phyloP scores from a whole-genome alignment of 2,113 vertebrate genomes.

The Phalacrocorax brasilianus region DNA sequence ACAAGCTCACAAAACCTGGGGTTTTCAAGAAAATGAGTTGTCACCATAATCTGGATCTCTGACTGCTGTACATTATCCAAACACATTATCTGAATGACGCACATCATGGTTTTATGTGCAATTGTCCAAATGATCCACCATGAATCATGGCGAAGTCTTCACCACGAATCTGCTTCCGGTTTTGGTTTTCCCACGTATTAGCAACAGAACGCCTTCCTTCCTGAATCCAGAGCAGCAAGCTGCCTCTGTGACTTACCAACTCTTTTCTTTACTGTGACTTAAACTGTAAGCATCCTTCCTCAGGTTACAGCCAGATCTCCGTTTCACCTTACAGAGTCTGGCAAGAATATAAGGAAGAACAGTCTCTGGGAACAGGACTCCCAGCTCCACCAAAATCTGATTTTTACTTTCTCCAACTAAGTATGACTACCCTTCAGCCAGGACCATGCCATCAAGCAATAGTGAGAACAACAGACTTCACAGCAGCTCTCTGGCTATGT shows the following conservation, averaged over 20 bases:
- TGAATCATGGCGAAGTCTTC: neutral
- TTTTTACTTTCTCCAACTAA: neutral
- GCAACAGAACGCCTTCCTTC: neutral
- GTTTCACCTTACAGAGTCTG: neutral
- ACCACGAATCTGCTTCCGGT: neutral
- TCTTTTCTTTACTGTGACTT: neutral
- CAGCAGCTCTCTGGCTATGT: neutral
- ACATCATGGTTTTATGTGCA: neutral
- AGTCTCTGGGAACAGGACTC: neutral
- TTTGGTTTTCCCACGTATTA: neutral
- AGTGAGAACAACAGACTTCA: neutral
- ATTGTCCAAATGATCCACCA: neutral
- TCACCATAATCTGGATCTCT: neutral
- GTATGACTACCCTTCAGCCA: neutral
- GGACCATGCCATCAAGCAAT: neutral
- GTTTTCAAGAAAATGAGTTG: neutral
- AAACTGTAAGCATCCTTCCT: neutral
- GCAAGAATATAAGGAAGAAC: neutral
- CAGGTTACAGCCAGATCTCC: neutral
- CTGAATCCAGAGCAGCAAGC: neutral
- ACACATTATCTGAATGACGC: neutral
- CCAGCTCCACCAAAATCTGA: neutral
- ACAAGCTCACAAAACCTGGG: neutral
- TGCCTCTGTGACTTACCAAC: neutral
- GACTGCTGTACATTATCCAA: neutral